Conservation (phyloP, 2,113 vertebrate genomes). For the Acanthisitta chloris region DNA sequence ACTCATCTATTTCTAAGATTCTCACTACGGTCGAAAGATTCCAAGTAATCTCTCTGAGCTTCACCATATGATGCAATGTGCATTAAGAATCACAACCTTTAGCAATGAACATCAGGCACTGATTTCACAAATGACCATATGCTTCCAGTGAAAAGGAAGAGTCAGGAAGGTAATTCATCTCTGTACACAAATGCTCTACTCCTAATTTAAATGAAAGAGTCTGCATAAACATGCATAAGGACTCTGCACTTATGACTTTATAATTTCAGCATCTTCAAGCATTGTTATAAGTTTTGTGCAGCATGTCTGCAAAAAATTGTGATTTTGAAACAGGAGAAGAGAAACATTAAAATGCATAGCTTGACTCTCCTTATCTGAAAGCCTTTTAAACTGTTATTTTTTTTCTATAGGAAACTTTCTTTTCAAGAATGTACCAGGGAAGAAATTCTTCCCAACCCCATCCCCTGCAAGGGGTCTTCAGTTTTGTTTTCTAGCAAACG, state of each 20-base stretch:
- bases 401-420: neutral
- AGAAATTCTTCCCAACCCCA: neutral
- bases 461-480: accelerated
- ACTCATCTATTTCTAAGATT: neutral
- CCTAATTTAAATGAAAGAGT: neutral
- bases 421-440: neutral
- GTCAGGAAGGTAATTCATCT: neutral
- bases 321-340: neutral
- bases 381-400: accelerated
- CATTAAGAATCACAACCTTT: neutral
- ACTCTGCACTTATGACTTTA: neutral
- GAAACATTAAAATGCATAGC: neutral
- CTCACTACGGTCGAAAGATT: neutral
- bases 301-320: neutral
- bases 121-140: neutral
- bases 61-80: neutral
- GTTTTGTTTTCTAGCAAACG: neutral
- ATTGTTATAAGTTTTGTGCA: neutral
- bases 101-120: neutral
- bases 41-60: neutral
- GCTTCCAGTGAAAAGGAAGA: neutral
- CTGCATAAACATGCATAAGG: neutral
- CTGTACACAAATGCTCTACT: neutral
- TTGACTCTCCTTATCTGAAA: neutral
- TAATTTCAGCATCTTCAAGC: neutral